Percentiles rank a stretch among this genome's conserved stretches.
Evolutionary conservation across 2,888 invertebrate genomes (phyloP).

Genomic region (Corythucha ciliata): DNA sequence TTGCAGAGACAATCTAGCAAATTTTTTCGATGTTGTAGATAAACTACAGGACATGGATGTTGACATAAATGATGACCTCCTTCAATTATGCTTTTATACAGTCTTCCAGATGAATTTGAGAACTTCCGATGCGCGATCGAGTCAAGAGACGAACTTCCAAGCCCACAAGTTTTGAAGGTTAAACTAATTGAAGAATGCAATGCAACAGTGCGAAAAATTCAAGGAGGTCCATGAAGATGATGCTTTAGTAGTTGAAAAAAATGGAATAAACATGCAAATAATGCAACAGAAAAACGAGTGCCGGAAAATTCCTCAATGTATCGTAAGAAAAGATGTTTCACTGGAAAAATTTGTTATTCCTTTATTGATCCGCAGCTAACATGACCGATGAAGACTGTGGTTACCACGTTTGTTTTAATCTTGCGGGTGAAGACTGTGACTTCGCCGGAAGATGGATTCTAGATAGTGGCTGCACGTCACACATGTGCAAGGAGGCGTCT

Average conservation of each 20-base stretch:
- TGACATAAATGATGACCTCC: conserved; percentile 27
- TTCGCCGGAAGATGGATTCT: not conserved
- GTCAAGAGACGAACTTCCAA: conserved; percentile 38
- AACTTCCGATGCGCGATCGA: conserved; percentile 36
- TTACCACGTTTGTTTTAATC: too few relatives aligned
- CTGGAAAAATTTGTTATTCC: too few relatives aligned
- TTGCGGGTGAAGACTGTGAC: too few relatives aligned
- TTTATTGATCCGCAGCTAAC: too few relatives aligned
- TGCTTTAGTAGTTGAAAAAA: not conserved
- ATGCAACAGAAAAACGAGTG: not conserved
- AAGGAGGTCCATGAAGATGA: not conserved
- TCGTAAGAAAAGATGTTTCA: too few relatives aligned
- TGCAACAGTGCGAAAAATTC: not conserved
- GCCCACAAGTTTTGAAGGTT: conserved; percentile 35
- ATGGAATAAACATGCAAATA: not conserved
- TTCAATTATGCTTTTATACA: conserved; percentile 33
- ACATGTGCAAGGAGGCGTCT: conserved; percentile 3
- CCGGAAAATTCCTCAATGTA: not conserved
- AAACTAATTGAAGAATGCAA: conserved; percentile 29
- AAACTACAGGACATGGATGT: conserved; percentile 34
- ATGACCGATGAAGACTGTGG: too few relatives aligned
- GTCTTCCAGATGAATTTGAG: not conserved
- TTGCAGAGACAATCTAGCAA: conserved; percentile 38
- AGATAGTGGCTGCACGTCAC: conserved; percentile 10
- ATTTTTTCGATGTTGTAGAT: conserved; percentile 39